Evolutionary conservation across 1,140 invertebrate genomes (phyloP), one percentile per base, ranked within the genome.

Genomic region (Myzus persicae): DNA sequence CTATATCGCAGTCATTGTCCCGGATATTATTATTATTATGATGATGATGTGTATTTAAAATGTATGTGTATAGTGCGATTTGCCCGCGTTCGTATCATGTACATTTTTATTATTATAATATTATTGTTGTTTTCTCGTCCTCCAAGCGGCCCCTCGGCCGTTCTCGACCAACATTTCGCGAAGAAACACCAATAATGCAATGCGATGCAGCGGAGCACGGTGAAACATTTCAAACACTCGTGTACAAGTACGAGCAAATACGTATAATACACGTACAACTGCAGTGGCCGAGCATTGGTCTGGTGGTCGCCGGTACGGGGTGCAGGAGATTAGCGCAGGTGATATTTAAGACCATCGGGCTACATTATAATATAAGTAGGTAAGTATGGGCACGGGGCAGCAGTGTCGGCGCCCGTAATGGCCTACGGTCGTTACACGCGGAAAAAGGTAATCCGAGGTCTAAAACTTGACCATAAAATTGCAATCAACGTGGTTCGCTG

Each of bases 391-490:
- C 59, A 14, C 36, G 36, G 26, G 18, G 31, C 44, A 2, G 20
- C n/a, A 31, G 31, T n/a, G 26, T 8, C 44, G n/a, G 87, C 20
- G 46, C 22, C n/a, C 20, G 87, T 89, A 89, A 89, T 44, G 42
- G 84, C 42, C 84, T 36, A 87, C 42, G 46, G 87, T 89, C 87
- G 87, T 89, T 51, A 51, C 11, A 89, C 87, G n/a, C 46, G 44
- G 46, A 51, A 89, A 89, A 46, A 51, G 26, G 89, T 90, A 59
- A 81, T 91, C 90, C 54, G n/a, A 82, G 54, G 90, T 91, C 46
- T 91, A 81, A 91, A 91, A 59, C 90, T 42, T 91, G 59, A 46
- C 67, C 54, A 91, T 91, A 82, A 76, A 91, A 82, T 91, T 76
- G 59, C 67, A 91, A 91, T 82, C 90, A 91, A 67, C 59, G 54